These are phyloP conservation scores for Eupithecia abbreviata DNA, from an alignment of 2,888 invertebrate genomes.

Conservation along the genomic window DNA sequence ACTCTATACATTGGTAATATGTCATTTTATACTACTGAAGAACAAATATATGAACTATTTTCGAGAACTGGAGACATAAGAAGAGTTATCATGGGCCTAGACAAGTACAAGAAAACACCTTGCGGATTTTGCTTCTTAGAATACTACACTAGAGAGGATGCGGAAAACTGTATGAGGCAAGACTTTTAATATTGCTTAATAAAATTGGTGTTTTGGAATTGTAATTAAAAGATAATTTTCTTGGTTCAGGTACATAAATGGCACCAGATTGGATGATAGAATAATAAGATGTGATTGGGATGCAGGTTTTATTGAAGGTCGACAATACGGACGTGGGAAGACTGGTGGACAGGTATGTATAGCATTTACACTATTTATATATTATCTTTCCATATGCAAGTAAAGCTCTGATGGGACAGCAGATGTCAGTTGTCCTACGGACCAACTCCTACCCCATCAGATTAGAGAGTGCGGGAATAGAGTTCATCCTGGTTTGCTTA, in stretches of 20 bases:
- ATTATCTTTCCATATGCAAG: neutral
- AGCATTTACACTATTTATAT: neutral
- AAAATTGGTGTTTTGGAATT: neutral
- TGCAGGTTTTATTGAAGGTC: slow-evolving; percentile 98
- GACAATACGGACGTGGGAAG: slow-evolving; percentile 99
- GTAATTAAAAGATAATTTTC: neutral
- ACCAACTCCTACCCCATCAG: no score
- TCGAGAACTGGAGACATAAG: slow-evolving; percentile 97
- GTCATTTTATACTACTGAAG: slow-evolving; percentile 99
- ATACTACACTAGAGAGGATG: slow-evolving; percentile 90
- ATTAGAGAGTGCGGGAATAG: neutral
- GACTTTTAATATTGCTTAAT: neutral
- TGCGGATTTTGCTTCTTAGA: slow-evolving; percentile 99
- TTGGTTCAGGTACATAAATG: slow-evolving; percentile 92
- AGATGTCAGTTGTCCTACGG: no score
- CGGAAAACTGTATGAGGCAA: slow-evolving; percentile 91
- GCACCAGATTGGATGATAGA: slow-evolving; percentile 97
- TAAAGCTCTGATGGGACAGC: no score
- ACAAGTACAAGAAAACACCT: slow-evolving; percentile 98
- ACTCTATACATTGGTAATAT: slow-evolving; percentile 99
- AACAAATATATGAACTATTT: slow-evolving; percentile 98
- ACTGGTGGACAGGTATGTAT: slow-evolving; percentile 96
- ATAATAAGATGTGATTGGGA: slow-evolving; percentile 99
- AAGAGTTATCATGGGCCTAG: slow-evolving; percentile 97
- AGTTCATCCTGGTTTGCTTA: neutral